phyloP scores from a whole-genome alignment of 2,113 vertebrate genomes.

The human (Homo sapiens) region DNA sequence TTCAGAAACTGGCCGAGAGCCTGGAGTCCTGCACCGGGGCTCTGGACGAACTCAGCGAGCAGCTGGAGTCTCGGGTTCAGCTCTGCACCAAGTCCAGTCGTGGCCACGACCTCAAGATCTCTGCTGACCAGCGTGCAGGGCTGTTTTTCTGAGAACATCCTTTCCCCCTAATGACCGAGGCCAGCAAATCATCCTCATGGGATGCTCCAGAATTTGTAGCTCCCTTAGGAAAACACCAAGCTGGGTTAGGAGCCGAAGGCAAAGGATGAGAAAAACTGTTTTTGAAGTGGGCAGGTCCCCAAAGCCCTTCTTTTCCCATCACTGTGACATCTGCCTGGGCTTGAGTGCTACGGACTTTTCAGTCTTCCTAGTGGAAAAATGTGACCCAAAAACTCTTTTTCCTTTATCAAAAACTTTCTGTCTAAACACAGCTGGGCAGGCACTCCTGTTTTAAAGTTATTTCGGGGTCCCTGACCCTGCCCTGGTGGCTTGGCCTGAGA shows the following conservation, averaged over 20 bases:
- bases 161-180: background rate
- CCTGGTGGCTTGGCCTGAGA: background rate
- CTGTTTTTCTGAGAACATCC: conserved; percentile 70
- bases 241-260: background rate
- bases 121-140: background rate
- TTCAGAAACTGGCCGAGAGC: conserved; percentile 85
- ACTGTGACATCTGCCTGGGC: background rate
- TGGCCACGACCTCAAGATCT: conserved; percentile 19
- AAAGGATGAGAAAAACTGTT: conserved; percentile 6
- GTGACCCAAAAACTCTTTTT: background rate
- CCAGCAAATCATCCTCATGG: background rate
- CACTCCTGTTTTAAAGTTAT: background rate
- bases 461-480: too few relatives aligned
- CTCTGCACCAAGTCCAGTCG: background rate
- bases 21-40: conserved; percentile 83
- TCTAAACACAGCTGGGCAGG: background rate
- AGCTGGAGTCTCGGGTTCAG: conserved; percentile 79
- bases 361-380: background rate
- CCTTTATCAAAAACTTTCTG: background rate
- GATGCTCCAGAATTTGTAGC: conserved; percentile 14
- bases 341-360: background rate
- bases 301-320: background rate
- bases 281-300: background rate
- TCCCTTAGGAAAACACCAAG: background rate
- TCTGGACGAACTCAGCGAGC: conserved; percentile 84